Evolutionary conservation across 2,888 invertebrate species (phyloP).

Genomic region (Lasioglossum zephyrum): DNA sequence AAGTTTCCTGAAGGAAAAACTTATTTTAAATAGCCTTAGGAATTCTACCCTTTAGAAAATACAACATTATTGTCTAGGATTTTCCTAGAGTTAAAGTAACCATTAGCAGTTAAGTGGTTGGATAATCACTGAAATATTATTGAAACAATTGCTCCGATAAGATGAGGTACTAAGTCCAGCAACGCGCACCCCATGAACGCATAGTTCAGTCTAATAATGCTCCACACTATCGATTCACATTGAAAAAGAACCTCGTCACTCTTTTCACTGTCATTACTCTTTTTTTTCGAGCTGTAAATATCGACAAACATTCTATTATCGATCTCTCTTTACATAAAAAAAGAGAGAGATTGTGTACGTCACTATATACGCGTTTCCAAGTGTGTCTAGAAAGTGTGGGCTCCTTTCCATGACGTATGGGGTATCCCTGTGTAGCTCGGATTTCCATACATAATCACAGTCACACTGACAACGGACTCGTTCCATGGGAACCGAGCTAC

Average conservation of each 20-base stretch:
- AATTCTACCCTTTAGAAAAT: no score
- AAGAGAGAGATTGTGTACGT: conserved; percentile 11
- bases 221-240: neutral
- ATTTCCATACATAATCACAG: conserved; percentile 80
- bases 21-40: no score
- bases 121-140: no score
- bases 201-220: neutral
- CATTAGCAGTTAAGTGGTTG: no score
- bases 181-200: neutral
- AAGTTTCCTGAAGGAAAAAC: no score
- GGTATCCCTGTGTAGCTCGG: conserved; percentile 74
- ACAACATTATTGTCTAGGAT: no score
- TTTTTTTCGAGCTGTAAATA: conserved; percentile 13
- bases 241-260: neutral
- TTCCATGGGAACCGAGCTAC: conserved; percentile 71
- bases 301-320: conserved; percentile 21
- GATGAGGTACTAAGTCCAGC: neutral
- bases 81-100: no score
- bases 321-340: neutral
- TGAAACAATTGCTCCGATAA: neutral
- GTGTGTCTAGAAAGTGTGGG: conserved; percentile 70
- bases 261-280: neutral
- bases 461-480: conserved; percentile 38
- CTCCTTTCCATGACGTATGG: conserved; percentile 71
- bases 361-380: neutral